A percentile compares a stretch with the other conserved stretches of the same genome.
phyloP scores from a whole-genome alignment of 2,888 invertebrate genomes.

The Drosophila eohydei region DNA sequence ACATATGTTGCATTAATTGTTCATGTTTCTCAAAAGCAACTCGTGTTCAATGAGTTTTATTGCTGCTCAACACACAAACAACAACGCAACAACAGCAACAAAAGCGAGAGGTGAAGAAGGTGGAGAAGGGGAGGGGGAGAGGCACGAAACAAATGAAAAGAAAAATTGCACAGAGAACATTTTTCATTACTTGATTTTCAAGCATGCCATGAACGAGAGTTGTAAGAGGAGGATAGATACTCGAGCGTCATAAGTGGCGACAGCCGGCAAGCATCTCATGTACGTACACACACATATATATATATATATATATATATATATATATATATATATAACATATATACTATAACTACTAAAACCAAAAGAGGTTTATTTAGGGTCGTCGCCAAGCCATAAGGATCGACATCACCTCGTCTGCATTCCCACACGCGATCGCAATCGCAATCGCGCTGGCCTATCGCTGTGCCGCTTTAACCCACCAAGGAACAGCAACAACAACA shows the following conservation, averaged over 20 bases:
- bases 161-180: constrained; percentile 79
- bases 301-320: background rate
- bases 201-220: constrained; percentile 53
- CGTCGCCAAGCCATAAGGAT: constrained; percentile 69
- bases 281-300: constrained; percentile 34
- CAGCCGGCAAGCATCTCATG: constrained; percentile 82
- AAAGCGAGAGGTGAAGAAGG: constrained; percentile 14
- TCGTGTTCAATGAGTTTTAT: constrained; percentile 79
- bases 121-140: constrained; percentile 1
- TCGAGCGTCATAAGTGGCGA: constrained; percentile 75
- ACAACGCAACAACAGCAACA: constrained; percentile 36
- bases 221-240: constrained; percentile 36
- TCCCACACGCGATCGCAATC: constrained; percentile 81
- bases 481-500: constrained; percentile 2
- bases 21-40: constrained; percentile 77
- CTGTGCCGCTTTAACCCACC: constrained; percentile 12
- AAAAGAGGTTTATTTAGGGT: constrained; percentile 66
- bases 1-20: constrained; percentile 80
- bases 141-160: constrained; percentile 68
- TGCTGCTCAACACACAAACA: constrained; percentile 77
- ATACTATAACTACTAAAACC: constrained; percentile 44
- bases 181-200: constrained; percentile 80
- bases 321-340: background rate
- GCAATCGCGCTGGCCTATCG: constrained; percentile 41
- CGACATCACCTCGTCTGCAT: constrained; percentile 70